Evolutionary conservation across 1,140 invertebrate species (phyloP).

Genomic region (Drosophila hydei): DNA sequence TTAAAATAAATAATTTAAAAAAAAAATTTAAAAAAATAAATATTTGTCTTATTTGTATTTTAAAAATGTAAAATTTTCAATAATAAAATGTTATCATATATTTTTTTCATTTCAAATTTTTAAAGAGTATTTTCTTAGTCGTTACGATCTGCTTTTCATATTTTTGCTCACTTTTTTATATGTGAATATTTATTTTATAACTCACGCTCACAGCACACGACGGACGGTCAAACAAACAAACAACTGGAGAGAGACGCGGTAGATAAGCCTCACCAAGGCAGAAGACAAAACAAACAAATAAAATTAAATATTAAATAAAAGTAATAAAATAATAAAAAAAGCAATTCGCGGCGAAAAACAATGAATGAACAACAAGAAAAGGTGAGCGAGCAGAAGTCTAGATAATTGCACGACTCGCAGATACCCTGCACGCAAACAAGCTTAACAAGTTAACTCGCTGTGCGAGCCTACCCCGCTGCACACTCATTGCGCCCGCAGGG

Average conservation of each 20-base stretch:
- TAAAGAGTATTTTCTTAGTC: not conserved
- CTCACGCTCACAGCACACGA: slow-evolving; percentile 2
- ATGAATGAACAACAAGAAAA: slow-evolving; percentile 28
- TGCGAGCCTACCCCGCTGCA: not conserved
- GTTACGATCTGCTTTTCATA: not conserved
- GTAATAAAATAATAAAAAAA: slow-evolving; percentile 43
- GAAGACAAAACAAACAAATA: slow-evolving; percentile 9
- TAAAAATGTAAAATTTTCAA: no score
- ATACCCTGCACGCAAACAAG: not conserved
- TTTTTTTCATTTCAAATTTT: not conserved
- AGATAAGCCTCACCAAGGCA: slow-evolving; percentile 22
- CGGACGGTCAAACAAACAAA: slow-evolving; percentile 7
- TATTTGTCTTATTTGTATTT: no score
- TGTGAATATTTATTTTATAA: slow-evolving; percentile 13
- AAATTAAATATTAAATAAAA: slow-evolving; percentile 20
- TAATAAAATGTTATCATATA: no score
- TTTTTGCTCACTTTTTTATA: slow-evolving; percentile 14
- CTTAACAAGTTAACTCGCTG: not conserved
- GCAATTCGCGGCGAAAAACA: slow-evolving; percentile 15
- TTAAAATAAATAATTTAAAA: no score
- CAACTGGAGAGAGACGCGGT: slow-evolving; percentile 12
- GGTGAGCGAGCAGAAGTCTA: not conserved
- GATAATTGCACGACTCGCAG: not conserved
- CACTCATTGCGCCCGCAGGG: not conserved
- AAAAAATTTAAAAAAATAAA: no score